Conservation (phyloP, 2,797 vertebrate genomes). For the Agapornis canus region DNA sequence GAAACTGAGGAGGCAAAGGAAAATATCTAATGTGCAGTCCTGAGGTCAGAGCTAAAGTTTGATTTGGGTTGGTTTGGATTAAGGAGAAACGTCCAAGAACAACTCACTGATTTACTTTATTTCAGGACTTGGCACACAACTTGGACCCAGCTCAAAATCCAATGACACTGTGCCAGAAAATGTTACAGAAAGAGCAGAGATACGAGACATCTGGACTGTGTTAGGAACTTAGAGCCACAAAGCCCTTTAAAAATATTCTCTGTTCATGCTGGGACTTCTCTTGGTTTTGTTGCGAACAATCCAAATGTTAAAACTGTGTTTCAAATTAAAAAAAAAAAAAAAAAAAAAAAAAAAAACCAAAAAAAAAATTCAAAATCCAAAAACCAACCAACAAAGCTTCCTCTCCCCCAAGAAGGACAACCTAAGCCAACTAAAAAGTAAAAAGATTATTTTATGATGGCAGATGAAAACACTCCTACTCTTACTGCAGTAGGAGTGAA, state of each 20-base stretch:
- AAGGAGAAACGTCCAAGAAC: slow-evolving; percentile 80
- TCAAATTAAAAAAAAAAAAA: slow-evolving; percentile 27
- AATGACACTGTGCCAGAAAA: slow-evolving; percentile 70
- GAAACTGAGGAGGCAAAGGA: slow-evolving; percentile 64
- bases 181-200: slow-evolving; percentile 70
- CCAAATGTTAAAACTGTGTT: slow-evolving; percentile 33
- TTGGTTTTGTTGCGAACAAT: slow-evolving; percentile 62
- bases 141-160: slow-evolving; percentile 72
- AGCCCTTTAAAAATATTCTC: slow-evolving; percentile 74
- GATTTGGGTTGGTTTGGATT: slow-evolving; percentile 75
- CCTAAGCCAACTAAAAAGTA: background rate
- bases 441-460: slow-evolving; percentile 22
- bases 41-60: slow-evolving; percentile 77
- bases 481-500: background rate
- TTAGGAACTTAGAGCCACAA: slow-evolving; percentile 74
- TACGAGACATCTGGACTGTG: slow-evolving; percentile 79
- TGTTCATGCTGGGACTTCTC: slow-evolving; percentile 60
- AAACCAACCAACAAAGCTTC: background rate
- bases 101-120: slow-evolving; percentile 81
- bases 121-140: slow-evolving; percentile 80
- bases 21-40: slow-evolving; percentile 72
- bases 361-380: background rate
- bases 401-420: background rate
- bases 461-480: background rate
- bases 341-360: background rate